Base-by-base conservation (phyloP, 2,797 vertebrate genomes). In the Lophius americanus region DNA sequence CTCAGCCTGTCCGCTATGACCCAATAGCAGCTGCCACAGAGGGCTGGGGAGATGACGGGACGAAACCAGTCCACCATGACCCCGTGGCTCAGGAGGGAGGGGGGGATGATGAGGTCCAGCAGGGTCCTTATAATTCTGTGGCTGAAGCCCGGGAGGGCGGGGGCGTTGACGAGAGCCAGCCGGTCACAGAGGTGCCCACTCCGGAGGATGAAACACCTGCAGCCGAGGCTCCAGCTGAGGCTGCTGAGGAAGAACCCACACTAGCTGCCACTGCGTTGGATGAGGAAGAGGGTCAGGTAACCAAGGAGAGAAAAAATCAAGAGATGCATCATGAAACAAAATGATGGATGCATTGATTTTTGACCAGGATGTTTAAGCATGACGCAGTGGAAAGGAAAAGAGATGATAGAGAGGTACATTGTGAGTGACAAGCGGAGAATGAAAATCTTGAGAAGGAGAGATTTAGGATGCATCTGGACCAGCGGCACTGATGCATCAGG, bases 201-300 rank as follows among this genome's bases (percentile, higher is more conserved):
- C 9, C 51, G 7, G 78, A 82, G 43, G 70, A 81, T 51, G 76
- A 89, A 83, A 60, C 75, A 55, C 79, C 87, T 69, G 51, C 79
- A 43, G 74, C 80, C 12, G 86, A 88, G 66, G 55, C 81, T 75
- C 64, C 78, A 5, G 57, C 65, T 51, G 80, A 88, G 3, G 62
- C 46, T 1, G 32, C 51, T 35, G 88, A 88, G 70, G 83, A 85
- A 72, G 85, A 90, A 70, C 52, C 60, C 43, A 39, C 78, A 14
- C 51, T 65, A 51, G 73, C 73, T 66, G 75, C 63, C 8, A 14
- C 75, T 51, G 9, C 69, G 36, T 12, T 72, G 82, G 89, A 88
- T 73, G 51, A 78, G 81, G 84, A 91, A 73, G 90, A 88, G 90
- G 91, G 85, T 87, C 90, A 92, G 91, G 91, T 92, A 92, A 92